Evolutionary conservation across 2,797 vertebrate genomes (phyloP).

Genomic region (Cuniculus paca): DNA sequence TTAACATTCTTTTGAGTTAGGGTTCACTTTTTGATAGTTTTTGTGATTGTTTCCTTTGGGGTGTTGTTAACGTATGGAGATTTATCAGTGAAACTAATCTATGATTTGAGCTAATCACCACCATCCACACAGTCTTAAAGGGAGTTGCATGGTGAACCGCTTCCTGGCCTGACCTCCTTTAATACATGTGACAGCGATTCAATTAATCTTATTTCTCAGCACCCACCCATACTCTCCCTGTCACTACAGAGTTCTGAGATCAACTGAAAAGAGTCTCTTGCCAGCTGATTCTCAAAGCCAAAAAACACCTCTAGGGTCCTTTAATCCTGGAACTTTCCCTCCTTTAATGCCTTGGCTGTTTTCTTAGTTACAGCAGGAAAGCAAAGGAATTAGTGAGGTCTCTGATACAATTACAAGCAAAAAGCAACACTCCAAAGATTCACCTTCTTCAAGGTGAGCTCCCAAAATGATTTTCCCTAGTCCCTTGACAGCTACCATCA

Average conservation of each 20-base stretch:
- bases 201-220: constrained; percentile 52
- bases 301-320: not conserved
- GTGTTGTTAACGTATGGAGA: constrained; percentile 2
- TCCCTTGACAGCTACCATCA: not conserved
- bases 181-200: not conserved
- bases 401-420: not conserved
- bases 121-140: constrained; percentile 12
- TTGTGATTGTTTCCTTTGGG: constrained; percentile 33
- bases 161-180: constrained; percentile 69
- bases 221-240: not conserved
- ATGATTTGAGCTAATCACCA: not conserved
- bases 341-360: not conserved
- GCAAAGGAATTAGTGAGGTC: not conserved
- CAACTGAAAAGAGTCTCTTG: not conserved
- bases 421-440: not conserved
- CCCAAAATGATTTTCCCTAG: not conserved
- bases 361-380: not conserved
- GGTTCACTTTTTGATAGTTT: not conserved
- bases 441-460: not conserved
- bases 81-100: constrained; percentile 70
- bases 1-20: not conserved
- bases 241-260: constrained; percentile 46
- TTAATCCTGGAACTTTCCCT: not conserved
- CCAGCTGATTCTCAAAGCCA: not conserved
- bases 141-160: constrained; percentile 67